Percentiles rank a stretch among this genome's conserved stretches.
These are phyloP conservation scores for Otus sunia DNA, from an alignment of 2,113 vertebrate genomes.

Conservation along the genomic window DNA sequence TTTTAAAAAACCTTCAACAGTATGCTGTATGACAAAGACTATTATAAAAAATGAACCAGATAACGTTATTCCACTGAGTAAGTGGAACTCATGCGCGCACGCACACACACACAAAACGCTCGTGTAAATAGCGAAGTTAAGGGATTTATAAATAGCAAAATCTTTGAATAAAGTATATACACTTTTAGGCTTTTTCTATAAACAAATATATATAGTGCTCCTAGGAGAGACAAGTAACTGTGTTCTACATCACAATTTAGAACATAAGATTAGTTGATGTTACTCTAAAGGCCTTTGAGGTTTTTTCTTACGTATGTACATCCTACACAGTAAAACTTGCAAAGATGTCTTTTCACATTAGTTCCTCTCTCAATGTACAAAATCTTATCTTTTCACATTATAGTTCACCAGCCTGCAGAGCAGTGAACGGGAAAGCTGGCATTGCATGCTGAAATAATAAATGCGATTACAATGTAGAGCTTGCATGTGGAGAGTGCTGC, in stretches of 20 bases:
- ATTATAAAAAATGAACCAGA: constrained; percentile 59
- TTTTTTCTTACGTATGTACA: constrained; percentile 29
- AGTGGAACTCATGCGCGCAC: not conserved
- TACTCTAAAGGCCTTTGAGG: constrained; percentile 60
- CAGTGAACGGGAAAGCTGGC: not conserved
- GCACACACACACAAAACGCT: not conserved
- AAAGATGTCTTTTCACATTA: constrained; percentile 50
- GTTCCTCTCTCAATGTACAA: constrained; percentile 18
- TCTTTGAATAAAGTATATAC: constrained; percentile 80
- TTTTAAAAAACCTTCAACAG: constrained; percentile 60
- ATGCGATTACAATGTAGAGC: not conserved
- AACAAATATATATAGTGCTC: constrained; percentile 78
- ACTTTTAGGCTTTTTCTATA: constrained; percentile 73
- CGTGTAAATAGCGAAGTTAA: constrained; percentile 62
- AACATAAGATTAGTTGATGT: constrained; percentile 68
- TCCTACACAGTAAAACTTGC: constrained; percentile 44
- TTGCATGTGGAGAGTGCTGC: not conserved
- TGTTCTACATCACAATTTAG: constrained; percentile 62
- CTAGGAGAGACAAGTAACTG: constrained; percentile 66
- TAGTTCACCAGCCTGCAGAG: constrained; percentile 11
- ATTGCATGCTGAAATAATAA: constrained; percentile 14
- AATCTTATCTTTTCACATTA: constrained; percentile 30
- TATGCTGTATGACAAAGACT: constrained; percentile 44
- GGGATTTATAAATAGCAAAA: constrained; percentile 81
- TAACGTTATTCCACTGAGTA: constrained; percentile 18